Evolutionary conservation across 2,797 vertebrate species (phyloP), one percentile per base, ranked within the genome.

Genomic region (Sebastes variabilis): DNA sequence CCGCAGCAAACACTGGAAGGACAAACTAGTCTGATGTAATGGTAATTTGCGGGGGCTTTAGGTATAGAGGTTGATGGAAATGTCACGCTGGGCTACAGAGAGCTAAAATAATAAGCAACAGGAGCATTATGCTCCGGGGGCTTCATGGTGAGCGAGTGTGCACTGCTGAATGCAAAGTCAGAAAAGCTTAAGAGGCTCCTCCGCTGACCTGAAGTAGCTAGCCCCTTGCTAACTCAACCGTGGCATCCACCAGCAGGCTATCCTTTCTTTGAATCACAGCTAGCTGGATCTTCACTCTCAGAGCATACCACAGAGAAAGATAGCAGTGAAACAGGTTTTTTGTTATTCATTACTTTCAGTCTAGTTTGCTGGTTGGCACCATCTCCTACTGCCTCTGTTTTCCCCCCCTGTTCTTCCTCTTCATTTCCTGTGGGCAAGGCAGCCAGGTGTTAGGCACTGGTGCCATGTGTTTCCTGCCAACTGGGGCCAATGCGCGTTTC

Each of bases 391-490:
- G 56, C 79, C 77, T 79, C 75, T 76, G 70, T 89, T 77, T 77
- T 11, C 62, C 70, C 64, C 36, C 64, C 42, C 30, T 56, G 71
- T 29, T 87, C 74, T 88, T 92, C 82, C 81, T 81, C 70, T 82
- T 86, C 75, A 82, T 94, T 94, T 94, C 92, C 93, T 94, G 79
- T 92, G 89, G 87, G 92, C 80, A 87, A 87, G 80, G 60, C 82
- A 84, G 77, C 92, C 94, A 95, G 94, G 93, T 96, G 94, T 94
- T 95, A 85, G 89, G 88, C 94, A 83, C 24, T 36, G 77, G 80
- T 91, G 88, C 88, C 89, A 84, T 89, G 89, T 85, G 87, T 90
- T 91, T 92, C 85, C 89, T 95, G 94, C 95, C 94, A 96, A 91
- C 81, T 82, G 55, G 67, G 87, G 86, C 86, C 88, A 79, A 81